Evolutionary conservation across 1,140 invertebrate genomes (phyloP).

Genomic region (Carcinoscorpius rotundicauda): DNA sequence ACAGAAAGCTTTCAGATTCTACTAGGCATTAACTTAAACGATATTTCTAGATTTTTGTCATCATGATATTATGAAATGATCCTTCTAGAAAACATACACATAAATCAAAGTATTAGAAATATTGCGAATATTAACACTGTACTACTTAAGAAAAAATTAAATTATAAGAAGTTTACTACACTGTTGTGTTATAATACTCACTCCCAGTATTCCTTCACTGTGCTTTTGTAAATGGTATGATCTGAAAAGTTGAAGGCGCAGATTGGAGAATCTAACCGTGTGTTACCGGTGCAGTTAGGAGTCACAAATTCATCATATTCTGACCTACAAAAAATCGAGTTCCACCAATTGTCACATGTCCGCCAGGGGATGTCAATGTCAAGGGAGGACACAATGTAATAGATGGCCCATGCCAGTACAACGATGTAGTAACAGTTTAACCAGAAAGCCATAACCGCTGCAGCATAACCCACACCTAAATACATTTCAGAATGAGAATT

Average conservation of each 20-base stretch:
- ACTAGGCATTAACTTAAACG: too few relatives aligned
- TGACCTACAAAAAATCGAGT: conserved; percentile 46
- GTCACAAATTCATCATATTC: conserved; percentile 31
- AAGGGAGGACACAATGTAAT: conserved; percentile 91
- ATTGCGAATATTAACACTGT: too few relatives aligned
- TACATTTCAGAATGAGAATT: background rate
- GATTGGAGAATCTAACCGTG: conserved; percentile 29
- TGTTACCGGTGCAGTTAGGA: conserved; percentile 27
- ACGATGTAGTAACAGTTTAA: conserved; percentile 99
- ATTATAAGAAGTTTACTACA: too few relatives aligned
- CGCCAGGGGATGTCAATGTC: conserved; percentile 85
- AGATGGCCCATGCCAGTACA: conserved; percentile 93
- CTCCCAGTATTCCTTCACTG: conserved; percentile 96
- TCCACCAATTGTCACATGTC: conserved; percentile 87
- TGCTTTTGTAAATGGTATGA: conserved; percentile 29
- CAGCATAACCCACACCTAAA: conserved; percentile 91
- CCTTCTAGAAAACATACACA: too few relatives aligned
- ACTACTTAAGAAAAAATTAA: too few relatives aligned
- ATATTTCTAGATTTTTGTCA: too few relatives aligned
- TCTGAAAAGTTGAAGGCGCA: conserved; percentile 26
- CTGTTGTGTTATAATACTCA: conserved; percentile 36
- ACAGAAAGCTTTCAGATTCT: too few relatives aligned
- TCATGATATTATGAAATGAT: too few relatives aligned
- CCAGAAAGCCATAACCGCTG: conserved; percentile 97
- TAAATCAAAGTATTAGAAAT: too few relatives aligned